Evolutionary conservation across 1,140 invertebrate genomes (phyloP).

Genomic region (Goniozus legneri): DNA sequence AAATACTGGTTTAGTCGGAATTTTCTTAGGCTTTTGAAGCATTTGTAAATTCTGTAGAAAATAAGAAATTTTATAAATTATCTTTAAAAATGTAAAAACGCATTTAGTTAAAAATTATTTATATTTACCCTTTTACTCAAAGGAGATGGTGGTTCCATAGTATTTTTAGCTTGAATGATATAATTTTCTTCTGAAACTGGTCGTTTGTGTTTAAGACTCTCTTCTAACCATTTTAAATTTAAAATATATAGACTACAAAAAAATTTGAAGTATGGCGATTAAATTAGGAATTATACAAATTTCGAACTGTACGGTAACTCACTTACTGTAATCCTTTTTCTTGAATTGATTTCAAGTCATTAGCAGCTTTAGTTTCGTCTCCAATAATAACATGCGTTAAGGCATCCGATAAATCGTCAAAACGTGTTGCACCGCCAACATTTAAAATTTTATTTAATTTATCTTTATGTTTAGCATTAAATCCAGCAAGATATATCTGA

Average conservation of each 20-base stretch:
- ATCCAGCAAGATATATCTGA: conserved; percentile 67
- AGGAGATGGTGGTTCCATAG: conserved; percentile 56
- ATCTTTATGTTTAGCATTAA: conserved; percentile 62
- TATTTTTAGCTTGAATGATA: conserved; percentile 39
- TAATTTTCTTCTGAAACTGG: conserved; percentile 60
- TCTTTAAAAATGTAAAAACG: not conserved
- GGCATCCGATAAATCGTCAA: conserved; percentile 69
- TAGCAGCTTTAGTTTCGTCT: conserved; percentile 49
- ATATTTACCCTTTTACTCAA: conserved; percentile 58
- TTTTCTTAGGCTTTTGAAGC: conserved; percentile 34
- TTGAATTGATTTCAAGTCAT: conserved; percentile 51
- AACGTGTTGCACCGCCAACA: conserved; percentile 74
- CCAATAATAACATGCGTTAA: conserved; percentile 79
- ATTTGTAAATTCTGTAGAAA: conserved; percentile 45
- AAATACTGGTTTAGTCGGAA: conserved; percentile 29
- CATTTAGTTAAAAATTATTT: not conserved
- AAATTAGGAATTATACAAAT: too few species aligned
- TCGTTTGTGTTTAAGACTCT: conserved; percentile 64
- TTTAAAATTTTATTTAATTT: conserved; percentile 77
- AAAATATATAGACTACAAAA: conserved; percentile 64
- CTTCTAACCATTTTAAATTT: conserved; percentile 68
- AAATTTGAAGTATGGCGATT: conserved; percentile 2
- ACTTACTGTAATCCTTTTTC: conserved; percentile 42
- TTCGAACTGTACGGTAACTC: too few species aligned
- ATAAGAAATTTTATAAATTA: not conserved